phyloP scores from a whole-genome alignment of 2,888 invertebrate species.

The Ramazzottius varieornatus region DNA sequence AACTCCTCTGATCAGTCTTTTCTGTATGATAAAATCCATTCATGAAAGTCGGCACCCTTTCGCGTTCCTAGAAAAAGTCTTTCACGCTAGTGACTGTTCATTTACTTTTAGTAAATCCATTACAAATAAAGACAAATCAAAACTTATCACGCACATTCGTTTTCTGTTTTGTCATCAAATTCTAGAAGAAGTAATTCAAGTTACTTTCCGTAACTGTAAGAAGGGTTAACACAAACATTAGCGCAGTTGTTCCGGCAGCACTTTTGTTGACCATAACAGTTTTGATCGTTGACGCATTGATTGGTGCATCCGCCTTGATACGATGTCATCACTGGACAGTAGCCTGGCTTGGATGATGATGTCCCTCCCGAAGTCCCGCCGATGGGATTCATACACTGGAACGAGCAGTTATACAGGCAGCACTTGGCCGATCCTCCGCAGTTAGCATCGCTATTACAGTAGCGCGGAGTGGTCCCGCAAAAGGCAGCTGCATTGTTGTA shows the following conservation, averaged over 20 bases:
- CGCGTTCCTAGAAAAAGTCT: no score
- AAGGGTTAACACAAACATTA: neutral
- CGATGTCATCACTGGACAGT: neutral
- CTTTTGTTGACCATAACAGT: neutral
- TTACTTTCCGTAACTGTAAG: no score
- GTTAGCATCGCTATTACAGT: neutral
- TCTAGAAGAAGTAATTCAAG: no score
- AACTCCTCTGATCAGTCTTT: no score
- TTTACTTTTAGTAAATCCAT: no score
- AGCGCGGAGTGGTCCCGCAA: neutral
- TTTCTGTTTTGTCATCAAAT: no score
- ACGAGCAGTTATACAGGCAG: no score
- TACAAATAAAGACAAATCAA: no score
- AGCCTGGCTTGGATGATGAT: neutral
- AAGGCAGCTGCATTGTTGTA: neutral
- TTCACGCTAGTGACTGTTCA: no score
- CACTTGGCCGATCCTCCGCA: neutral
- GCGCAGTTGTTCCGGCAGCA: neutral
- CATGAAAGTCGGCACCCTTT: no score
- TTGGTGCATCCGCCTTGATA: neutral
- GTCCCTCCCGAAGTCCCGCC: neutral
- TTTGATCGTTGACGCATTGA: neutral
- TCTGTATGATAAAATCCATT: no score
- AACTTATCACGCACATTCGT: no score
- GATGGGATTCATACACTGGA: neutral